These are phyloP conservation scores for Sebastes vulpes DNA, from an alignment of 2,797 vertebrate genomes.

Conservation along the genomic window DNA sequence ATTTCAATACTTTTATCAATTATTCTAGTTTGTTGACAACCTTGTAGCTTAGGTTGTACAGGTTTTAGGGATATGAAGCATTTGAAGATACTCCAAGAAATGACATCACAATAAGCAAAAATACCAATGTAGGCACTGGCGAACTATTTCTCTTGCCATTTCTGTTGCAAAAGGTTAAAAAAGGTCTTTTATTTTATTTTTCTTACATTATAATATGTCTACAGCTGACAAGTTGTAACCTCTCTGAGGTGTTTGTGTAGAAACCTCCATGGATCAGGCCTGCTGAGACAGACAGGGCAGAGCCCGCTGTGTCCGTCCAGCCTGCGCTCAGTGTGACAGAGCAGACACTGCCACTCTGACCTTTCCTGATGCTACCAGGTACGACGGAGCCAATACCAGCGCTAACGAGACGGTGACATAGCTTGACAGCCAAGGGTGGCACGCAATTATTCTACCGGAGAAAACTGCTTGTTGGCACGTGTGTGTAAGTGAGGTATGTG, in stretches of 20 bases:
- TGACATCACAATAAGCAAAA: too few species aligned
- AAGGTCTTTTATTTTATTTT: not conserved
- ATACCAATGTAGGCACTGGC: too few species aligned
- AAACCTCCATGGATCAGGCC: slow-evolving; percentile 3
- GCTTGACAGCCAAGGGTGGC: slow-evolving; percentile 74
- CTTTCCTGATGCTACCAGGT: slow-evolving; percentile 72
- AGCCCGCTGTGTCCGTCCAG: slow-evolving; percentile 49
- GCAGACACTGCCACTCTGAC: slow-evolving; percentile 69
- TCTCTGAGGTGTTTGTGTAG: slow-evolving; percentile 11
- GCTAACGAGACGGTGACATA: slow-evolving; percentile 79
- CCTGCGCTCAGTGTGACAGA: slow-evolving; percentile 60
- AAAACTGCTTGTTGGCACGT: slow-evolving; percentile 42
- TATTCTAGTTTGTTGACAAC: too few species aligned
- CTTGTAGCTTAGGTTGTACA: too few species aligned
- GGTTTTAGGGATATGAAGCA: too few species aligned
- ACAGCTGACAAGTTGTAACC: not conserved
- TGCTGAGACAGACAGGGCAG: slow-evolving; percentile 39
- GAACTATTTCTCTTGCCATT: too few species aligned
- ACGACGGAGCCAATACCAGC: slow-evolving; percentile 61
- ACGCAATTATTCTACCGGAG: slow-evolving; percentile 64
- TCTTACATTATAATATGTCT: not conserved
- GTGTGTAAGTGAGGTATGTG: slow-evolving; percentile 15
- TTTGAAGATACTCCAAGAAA: too few species aligned
- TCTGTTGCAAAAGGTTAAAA: too few species aligned
- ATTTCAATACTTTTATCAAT: too few species aligned